phyloP scores from a whole-genome alignment of 2,797 vertebrate genomes.

The Falco columbarius region DNA sequence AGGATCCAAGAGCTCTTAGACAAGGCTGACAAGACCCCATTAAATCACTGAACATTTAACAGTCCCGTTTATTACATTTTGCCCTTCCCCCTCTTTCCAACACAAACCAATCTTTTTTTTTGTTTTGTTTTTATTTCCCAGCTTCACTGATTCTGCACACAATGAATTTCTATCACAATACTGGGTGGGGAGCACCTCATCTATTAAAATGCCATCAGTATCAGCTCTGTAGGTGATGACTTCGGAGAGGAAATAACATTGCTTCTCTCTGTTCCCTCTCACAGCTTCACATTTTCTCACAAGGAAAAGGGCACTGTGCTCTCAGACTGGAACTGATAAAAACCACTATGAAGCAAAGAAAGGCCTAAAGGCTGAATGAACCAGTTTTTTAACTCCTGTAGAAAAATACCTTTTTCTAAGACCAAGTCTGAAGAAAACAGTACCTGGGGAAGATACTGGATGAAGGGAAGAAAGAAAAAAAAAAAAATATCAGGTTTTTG shows the following conservation, averaged over 20 bases:
- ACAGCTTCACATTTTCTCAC: background rate
- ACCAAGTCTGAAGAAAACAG: background rate
- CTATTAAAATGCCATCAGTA: slow-evolving; percentile 20
- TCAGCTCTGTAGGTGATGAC: background rate
- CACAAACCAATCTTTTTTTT: background rate
- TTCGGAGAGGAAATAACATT: background rate
- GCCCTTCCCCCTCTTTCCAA: background rate
- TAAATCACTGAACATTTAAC: slow-evolving; percentile 24
- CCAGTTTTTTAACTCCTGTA: background rate
- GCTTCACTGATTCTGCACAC: background rate
- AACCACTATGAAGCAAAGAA: background rate
- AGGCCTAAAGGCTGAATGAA: background rate
- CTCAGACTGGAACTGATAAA: slow-evolving; percentile 21
- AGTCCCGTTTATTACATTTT: background rate
- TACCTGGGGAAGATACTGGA: background rate
- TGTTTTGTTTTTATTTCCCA: background rate
- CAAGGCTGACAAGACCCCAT: background rate
- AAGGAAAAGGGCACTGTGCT: slow-evolving; percentile 8
- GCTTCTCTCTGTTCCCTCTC: background rate
- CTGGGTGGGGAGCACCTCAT: background rate
- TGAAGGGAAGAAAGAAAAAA: background rate
- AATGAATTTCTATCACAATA: background rate
- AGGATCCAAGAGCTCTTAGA: background rate
- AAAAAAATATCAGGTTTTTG: background rate
- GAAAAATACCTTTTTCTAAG: background rate